Percentiles rank a stretch among this genome's conserved stretches.
These are phyloP conservation scores for Limonius californicus DNA, from an alignment of 1,140 invertebrate species.

Conservation along the genomic window DNA sequence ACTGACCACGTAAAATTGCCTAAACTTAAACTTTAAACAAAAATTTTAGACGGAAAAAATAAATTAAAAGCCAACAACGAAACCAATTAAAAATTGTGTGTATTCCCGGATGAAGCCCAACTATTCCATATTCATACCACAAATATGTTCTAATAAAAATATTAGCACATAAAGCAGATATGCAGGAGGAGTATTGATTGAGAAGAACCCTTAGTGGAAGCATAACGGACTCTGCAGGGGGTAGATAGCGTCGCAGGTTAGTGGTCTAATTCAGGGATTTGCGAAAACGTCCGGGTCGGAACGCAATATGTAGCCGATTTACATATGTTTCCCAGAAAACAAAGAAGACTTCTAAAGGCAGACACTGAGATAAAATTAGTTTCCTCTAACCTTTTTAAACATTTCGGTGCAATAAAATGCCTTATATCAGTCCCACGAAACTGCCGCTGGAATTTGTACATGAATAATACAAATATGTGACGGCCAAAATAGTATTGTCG, in stretches of 20 bases:
- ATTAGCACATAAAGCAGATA: no score
- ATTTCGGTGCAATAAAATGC: neutral
- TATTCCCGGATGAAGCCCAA: no score
- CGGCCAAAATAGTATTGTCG: no score
- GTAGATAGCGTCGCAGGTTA: slow-evolving; percentile 6
- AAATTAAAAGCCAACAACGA: no score
- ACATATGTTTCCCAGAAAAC: slow-evolving; percentile 5
- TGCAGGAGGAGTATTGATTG: neutral
- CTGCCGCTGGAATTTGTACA: no score
- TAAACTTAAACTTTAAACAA: no score
- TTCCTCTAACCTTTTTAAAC: neutral
- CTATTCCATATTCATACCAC: no score
- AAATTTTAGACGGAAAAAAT: no score
- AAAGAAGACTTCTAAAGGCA: slow-evolving; percentile 14
- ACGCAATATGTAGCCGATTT: slow-evolving; percentile 9
- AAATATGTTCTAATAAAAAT: no score
- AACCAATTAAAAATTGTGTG: no score
- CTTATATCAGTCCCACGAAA: neutral
- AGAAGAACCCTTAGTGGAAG: neutral
- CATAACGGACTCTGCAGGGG: neutral
- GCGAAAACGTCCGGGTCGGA: slow-evolving; percentile 14
- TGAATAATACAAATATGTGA: no score
- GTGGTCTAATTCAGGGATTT: slow-evolving; percentile 21
- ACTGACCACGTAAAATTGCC: no score
- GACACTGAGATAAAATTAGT: neutral